Evolutionary conservation across 2,888 invertebrate genomes (phyloP).

Genomic region (Cheiracanthium punctorium): DNA sequence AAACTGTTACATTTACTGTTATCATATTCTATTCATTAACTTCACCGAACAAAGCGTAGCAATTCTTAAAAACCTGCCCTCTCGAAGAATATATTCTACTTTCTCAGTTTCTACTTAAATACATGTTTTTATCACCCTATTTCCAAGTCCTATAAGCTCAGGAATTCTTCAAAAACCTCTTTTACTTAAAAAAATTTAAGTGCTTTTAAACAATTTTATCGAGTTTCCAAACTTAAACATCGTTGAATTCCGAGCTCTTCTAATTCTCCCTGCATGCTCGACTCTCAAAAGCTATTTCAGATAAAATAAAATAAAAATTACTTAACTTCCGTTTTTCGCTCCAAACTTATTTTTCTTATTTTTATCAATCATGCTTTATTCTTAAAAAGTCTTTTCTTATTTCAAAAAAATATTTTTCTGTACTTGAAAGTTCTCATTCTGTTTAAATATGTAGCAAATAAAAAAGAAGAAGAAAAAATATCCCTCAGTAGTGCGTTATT

Average conservation of each 20-base stretch:
- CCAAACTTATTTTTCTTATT: too few species aligned
- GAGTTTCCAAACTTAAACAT: neutral
- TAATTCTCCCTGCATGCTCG: neutral
- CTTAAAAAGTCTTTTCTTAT: neutral
- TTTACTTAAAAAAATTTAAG: neutral
- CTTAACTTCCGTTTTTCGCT: neutral
- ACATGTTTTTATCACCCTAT: too few species aligned
- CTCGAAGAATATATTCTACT: too few species aligned
- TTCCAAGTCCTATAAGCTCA: too few species aligned
- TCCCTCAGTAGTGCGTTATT: neutral
- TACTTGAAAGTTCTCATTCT: neutral
- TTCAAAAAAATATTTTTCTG: neutral
- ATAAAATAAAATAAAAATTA: neutral
- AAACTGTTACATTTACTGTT: too few species aligned
- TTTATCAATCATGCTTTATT: neutral
- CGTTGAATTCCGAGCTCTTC: neutral
- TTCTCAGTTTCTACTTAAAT: too few species aligned
- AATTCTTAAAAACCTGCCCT: neutral
- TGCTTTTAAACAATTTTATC: neutral
- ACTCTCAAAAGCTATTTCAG: neutral
- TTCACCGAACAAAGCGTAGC: neutral
- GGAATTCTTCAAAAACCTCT: too few species aligned
- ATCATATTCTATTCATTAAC: too few species aligned
- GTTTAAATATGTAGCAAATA: neutral
- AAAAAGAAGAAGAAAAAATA: too few species aligned